Base-by-base conservation (phyloP, 2,797 vertebrate species). In the Staurois parvus region DNA sequence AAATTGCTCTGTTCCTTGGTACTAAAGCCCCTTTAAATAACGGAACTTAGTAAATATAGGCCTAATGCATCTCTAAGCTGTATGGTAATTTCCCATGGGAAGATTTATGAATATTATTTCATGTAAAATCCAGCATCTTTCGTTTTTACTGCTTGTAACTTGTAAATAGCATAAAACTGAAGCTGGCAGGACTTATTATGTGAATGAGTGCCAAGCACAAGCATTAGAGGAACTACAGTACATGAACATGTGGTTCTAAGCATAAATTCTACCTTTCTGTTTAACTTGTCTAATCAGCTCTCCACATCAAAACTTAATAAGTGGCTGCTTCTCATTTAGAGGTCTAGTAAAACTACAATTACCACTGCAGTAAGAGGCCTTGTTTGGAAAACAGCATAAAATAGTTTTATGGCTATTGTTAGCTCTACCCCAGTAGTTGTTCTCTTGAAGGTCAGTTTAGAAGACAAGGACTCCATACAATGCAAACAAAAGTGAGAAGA, bases 21-120 rank as follows among this genome's bases (percentile, higher is more conserved):
- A 45, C 59, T 72, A 52, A 72, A 72, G 24, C 40, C 72, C 72
- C 24, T 42, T 48, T 73, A 73, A 48, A 73, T 77, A 66, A 83
- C 37, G 66, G 26, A 68, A 76, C 32, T 76, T 75, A 66, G 70
- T 81, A 81, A 75, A 83, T 75, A 52, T 19, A 77, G 67, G 91
- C 90, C 90, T 90, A 90, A 92, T 91, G 88, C 89, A 83, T 89
- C 89, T 86, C 90, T 91, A 91, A 91, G 87, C 91, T 91, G 90
- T 81, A 84, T 90, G 84, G 88, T 89, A 92, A 89, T 90, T 90
- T 91, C 88, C 88, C 11, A 81, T 29, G 74, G 80, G 89, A 76
- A 90, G 91, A 94, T 91, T 94, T 91, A 94, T 89, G 85, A 91
- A 93, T 91, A 92, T 91, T 88, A 92, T 92, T 92, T 92, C 90